Conservation (phyloP, 2,888 invertebrate genomes). For the Xylota sylvarum region DNA sequence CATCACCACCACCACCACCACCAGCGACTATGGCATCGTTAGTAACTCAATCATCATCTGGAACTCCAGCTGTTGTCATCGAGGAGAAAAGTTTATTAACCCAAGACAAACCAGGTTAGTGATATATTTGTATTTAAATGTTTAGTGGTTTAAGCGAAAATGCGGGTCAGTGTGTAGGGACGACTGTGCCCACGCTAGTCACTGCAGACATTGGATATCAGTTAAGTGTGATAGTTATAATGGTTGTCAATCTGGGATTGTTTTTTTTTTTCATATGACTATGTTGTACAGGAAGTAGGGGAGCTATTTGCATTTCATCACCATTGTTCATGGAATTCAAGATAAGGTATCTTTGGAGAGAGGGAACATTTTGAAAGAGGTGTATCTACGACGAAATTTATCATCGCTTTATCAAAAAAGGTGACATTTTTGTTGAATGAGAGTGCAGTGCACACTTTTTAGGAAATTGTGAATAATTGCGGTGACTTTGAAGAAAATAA, state of each 20-base stretch:
- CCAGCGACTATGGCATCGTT: constrained; percentile 7
- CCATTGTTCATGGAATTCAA: background rate
- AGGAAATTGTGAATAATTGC: background rate
- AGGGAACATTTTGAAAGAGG: background rate
- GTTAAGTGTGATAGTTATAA: background rate
- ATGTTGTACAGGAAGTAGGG: background rate
- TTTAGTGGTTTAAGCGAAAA: background rate
- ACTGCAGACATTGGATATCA: background rate
- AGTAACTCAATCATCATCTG: constrained; percentile 71
- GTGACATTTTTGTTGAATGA: constrained; percentile 5
- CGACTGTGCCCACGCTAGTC: background rate
- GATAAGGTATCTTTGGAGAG: constrained; percentile 5
- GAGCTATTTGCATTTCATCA: constrained; percentile 17
- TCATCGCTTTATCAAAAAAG: background rate
- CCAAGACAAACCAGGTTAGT: constrained; percentile 71
- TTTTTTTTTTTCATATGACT: constrained; percentile 1
- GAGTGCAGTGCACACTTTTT: background rate
- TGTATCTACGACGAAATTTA: background rate
- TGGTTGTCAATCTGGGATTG: constrained; percentile 19
- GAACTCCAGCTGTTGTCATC: constrained; percentile 75
- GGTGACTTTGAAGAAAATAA: background rate
- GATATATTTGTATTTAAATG: constrained; percentile 46
- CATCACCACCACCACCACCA: constrained; percentile 37
- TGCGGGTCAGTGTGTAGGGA: background rate
- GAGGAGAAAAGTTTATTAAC: constrained; percentile 53